Evolutionary conservation across 2,113 vertebrate species (phyloP), one percentile per base, ranked within the genome.

Genomic region (Zosterops japonicus): DNA sequence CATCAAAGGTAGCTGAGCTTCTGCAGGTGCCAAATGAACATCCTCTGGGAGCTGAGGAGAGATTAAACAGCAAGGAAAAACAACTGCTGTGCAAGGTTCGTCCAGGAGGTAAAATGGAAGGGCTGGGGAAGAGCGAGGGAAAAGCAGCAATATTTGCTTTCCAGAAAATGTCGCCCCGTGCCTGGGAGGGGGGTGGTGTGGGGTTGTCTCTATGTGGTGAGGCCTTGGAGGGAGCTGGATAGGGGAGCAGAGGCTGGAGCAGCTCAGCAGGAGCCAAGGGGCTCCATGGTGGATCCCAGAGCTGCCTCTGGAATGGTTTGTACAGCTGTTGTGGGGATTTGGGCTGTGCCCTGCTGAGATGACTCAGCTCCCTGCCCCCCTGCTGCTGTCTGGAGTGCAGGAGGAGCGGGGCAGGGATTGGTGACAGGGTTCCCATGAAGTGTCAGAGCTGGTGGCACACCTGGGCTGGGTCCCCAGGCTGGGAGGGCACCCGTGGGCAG

Each of bases 31-130:
- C 67, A 56, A 89, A 65, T 0, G 0, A 82, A 53, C 47, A 39
- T 92, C 91, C 64, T 79, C 63, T 91, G 81, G 65, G 87, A 93
- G 53, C 78, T 64, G 41, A 36, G 46, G 69, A 29, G 78, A 88
- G 91, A 87, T 90, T 88, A 82, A 91, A 84, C 53, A 85, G 74
- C 47, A 1, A 8, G 41, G 81, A 74, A 78, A 85, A 90, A 72
- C 41, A 93, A 39, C 59, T 53, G 63, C 90, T 80, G 50, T 57
- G 70, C 87, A 47, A 29, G 53, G 57, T 18, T 76, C 91, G 87
- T 85, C 87, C 74, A 29, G 21, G 81, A 93, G 91, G 70, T 80
- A 85, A 87, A 94, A 91, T 74, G 55, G 82, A 90, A 91, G 60
- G 47, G 21, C 0, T 89, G 39, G 50, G 47, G 27, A 46, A 89